Evolutionary conservation across 2,888 invertebrate species (phyloP), one percentile per base, ranked within the genome.

Genomic region (Rhyacophila evoluta): DNA sequence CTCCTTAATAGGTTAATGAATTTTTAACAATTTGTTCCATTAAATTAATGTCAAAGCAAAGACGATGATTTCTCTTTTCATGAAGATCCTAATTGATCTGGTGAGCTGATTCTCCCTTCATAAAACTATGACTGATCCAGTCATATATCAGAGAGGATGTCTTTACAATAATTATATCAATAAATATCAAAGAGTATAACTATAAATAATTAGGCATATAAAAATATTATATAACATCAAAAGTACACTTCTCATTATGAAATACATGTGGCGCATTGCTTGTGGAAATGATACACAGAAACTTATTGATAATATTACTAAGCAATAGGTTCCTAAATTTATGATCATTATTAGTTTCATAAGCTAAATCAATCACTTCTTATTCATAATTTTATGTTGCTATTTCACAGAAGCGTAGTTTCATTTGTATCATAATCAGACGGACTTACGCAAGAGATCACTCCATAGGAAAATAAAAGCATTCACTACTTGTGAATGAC

Each of bases 161-260:
- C 29, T 55, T 25, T 55, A 55, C 55, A 25, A 33, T 33, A 33
- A 33, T 2, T 33, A 55, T 55, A 19, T 25, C 19, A 33, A 12
- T 39, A 39, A 39, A 55, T 55, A 10, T 55, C 25, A 10, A 25
- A 55, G 15, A 55, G 8, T 33, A 55, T 55, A 55, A 19, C 55
- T 55, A 19, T 55, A 55, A 55, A 55, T 12, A 55, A 55, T 25
- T 55, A 55, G 25, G 55, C 25, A 0, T 55, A 55, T 55, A 55
- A 55, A 55, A 55, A 55, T 55, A 55, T 55, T 25, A 19, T 8
- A 55, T 55, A 55, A 55, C 55, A 55, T 55, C 55, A 12, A 55
- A 55, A 55, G 55, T 55, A 55, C 55, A 55, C 55, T 55, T 55
- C 55, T 55, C 1, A 55, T 55, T 19, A 55, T 19, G 8, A 55